phyloP scores from a whole-genome alignment of 2,797 vertebrate genomes.

The Amblyraja radiata region DNA sequence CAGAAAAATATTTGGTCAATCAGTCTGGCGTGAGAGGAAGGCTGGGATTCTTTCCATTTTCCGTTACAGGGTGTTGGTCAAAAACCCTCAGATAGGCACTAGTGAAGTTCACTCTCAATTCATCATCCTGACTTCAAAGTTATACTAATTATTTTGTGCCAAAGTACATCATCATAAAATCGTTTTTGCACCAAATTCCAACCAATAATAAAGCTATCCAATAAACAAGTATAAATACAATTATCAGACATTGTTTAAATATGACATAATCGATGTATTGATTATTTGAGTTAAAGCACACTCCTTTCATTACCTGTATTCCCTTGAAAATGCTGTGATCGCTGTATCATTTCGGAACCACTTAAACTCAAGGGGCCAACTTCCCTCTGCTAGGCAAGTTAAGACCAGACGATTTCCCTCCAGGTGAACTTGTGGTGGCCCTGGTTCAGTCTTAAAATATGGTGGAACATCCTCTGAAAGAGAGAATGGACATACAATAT shows the following conservation, averaged over 20 bases:
- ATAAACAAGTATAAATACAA: not conserved
- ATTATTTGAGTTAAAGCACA: not conserved
- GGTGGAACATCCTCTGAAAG: conserved; percentile 69
- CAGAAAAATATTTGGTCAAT: not conserved
- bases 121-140: not conserved
- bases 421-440: conserved; percentile 65
- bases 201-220: not conserved
- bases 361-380: conserved; percentile 79
- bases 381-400: conserved; percentile 74
- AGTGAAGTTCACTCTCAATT: not conserved
- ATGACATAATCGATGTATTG: not conserved
- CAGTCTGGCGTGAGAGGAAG: not conserved
- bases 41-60: not conserved
- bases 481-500: conserved; percentile 11
- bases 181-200: not conserved
- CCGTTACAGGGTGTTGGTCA: not conserved
- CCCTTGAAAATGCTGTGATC: conserved; percentile 63
- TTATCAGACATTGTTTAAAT: not conserved
- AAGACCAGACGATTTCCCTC: conserved; percentile 73
- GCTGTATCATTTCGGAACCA: conserved; percentile 64
- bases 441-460: conserved; percentile 73
- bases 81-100: too few relatives aligned
- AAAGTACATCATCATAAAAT: not conserved
- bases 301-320: conserved; percentile 63
- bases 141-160: not conserved